Percentiles rank a stretch among this genome's conserved stretches.
Conservation (phyloP, 1,140 invertebrate genomes). For the Hyles euphorbiae region DNA sequence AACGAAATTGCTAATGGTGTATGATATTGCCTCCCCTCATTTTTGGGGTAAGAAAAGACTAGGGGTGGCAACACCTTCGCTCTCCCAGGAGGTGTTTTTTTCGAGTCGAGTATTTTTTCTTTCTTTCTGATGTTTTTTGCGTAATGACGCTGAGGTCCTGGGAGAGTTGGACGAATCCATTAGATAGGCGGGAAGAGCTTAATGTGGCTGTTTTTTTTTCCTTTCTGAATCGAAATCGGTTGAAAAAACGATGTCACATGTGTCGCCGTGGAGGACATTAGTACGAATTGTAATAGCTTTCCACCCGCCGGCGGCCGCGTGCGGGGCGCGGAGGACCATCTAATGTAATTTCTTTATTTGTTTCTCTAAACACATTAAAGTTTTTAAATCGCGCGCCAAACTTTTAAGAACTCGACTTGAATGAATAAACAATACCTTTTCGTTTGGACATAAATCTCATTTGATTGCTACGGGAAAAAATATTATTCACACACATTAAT, state of each 20-base stretch:
- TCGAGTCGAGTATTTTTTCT: conserved; percentile 47
- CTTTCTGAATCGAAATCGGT: conserved; percentile 46
- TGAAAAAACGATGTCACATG: conserved; percentile 50
- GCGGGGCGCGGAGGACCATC: conserved; percentile 4
- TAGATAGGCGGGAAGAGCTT: conserved; percentile 70
- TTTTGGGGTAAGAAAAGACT: conserved; percentile 64
- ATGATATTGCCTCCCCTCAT: conserved; percentile 72
- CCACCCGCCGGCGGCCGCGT: conserved; percentile 19
- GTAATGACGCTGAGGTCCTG: conserved; percentile 70
- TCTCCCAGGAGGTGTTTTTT: conserved; percentile 66
- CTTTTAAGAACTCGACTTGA: no score
- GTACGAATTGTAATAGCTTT: conserved; percentile 49
- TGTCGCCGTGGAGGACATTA: conserved; percentile 45
- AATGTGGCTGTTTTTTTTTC: conserved; percentile 61
- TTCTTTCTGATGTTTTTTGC: conserved; percentile 54
- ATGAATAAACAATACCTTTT: no score
- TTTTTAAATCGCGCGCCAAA: no score
- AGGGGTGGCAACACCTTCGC: conserved; percentile 66
- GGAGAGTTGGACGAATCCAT: conserved; percentile 71
- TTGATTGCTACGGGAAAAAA: no score
- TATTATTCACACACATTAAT: no score
- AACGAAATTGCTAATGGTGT: conserved; percentile 72
- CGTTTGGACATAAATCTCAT: no score
- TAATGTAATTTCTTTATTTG: no score
- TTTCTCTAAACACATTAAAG: no score